A percentile compares a stretch with the other conserved stretches of the same genome.
These are phyloP conservation scores for Oncorhynchus tshawytscha DNA, from an alignment of 2,113 vertebrate species.

Conservation along the genomic window DNA sequence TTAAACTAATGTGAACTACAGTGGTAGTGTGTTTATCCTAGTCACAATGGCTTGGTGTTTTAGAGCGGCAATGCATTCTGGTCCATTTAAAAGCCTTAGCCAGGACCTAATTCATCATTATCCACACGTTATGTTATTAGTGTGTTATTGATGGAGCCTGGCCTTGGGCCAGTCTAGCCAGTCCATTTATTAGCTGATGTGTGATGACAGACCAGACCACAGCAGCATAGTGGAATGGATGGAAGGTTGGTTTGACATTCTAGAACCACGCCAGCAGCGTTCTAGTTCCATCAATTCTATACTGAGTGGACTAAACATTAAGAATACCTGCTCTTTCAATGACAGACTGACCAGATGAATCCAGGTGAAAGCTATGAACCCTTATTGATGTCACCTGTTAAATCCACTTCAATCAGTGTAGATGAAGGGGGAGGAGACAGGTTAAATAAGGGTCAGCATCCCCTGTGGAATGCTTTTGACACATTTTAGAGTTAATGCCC, in stretches of 20 bases:
- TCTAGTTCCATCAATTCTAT: slow-evolving; percentile 62
- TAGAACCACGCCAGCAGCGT: slow-evolving; percentile 77
- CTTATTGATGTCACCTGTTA: too few relatives aligned
- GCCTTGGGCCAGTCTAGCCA: slow-evolving; percentile 85
- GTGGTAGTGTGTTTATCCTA: slow-evolving; percentile 66
- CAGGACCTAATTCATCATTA: slow-evolving; percentile 82
- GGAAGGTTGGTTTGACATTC: slow-evolving; percentile 68
- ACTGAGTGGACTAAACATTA: too few relatives aligned
- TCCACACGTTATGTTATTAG: slow-evolving; percentile 75
- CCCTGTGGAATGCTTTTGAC: too few relatives aligned
- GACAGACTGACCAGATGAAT: too few relatives aligned
- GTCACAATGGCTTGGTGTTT: slow-evolving; percentile 43
- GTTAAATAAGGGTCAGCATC: too few relatives aligned
- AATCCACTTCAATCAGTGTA: too few relatives aligned
- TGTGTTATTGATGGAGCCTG: slow-evolving; percentile 73
- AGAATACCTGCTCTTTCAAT: too few relatives aligned
- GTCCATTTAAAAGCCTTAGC: slow-evolving; percentile 32
- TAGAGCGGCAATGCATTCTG: slow-evolving; percentile 54
- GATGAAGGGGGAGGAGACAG: too few relatives aligned
- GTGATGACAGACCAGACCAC: slow-evolving; percentile 77
- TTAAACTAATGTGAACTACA: slow-evolving; percentile 56
- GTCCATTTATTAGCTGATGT: slow-evolving; percentile 81
- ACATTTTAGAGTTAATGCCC: too few relatives aligned
- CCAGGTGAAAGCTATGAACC: too few relatives aligned
- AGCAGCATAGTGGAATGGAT: slow-evolving; percentile 76